Base-by-base conservation (phyloP, 2,113 vertebrate species). In the Tyrannus savana region DNA sequence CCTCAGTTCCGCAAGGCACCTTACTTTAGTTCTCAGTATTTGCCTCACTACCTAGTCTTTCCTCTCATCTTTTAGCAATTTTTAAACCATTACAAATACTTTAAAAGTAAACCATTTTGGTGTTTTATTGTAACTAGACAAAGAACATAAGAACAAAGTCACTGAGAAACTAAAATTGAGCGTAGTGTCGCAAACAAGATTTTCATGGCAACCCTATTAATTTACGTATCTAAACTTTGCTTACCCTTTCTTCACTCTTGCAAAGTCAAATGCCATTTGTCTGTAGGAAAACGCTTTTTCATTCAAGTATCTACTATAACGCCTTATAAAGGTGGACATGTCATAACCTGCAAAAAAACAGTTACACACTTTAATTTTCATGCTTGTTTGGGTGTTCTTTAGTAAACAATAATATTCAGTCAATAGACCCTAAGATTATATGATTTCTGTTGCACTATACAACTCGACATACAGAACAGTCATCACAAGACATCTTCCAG, bases 261-360 rank as follows among this genome's bases (percentile, higher is more conserved):
- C 99, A 97, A 99, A 99, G 97, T 99, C 99, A 97, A 99, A 99
- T 94, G 99, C 99, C 99, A 99, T 99, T 95, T 99, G 99, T 84
- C 99, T 99, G 97, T 99, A 99, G 69, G 99, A 99, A 84, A 99
- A 99, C 11, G 99, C 99, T 97, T 99, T 99, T 98, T 99, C 99
- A 87, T 99, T 99, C 98, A 99, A 98, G 92, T 99, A 99, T 95
- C 99, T 99, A 91, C 99, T 99, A 71, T 99, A 99, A 89, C 99
- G 98, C 83, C 95, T 96, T 91, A 96, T 96, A 80, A 96, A 96
- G 50, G 93, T 95, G 59, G 96, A 96, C 96, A 96, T 96, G 80
- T 96, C 96, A 80, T 96, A 96, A 92, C 96, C 96, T 96, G 94
- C 16, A 93, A 94, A 84, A 84, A 90, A 72, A 77, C 14, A 82